Percentiles rank a stretch among this genome's conserved stretches.
phyloP scores from a whole-genome alignment of 2,888 invertebrate species.

The Tenthredo scrophulariae region DNA sequence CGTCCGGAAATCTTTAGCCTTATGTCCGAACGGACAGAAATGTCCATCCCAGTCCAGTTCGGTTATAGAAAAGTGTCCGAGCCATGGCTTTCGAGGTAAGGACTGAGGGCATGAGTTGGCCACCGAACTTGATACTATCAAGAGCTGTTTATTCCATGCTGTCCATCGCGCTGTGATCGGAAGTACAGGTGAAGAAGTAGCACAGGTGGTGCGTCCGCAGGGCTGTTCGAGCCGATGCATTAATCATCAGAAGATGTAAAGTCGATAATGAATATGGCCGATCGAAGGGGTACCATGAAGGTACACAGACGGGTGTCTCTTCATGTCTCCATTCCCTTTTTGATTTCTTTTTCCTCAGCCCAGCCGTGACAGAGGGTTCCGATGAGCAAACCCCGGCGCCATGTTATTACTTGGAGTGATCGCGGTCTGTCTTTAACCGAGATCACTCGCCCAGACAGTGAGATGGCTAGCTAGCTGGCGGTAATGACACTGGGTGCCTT shows the following conservation, averaged over 20 bases:
- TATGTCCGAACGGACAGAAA: too few relatives aligned
- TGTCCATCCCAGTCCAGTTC: background rate
- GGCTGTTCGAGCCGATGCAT: background rate
- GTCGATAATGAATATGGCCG: background rate
- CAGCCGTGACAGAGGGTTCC: background rate
- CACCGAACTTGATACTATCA: constrained; percentile 1
- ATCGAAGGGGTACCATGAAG: background rate
- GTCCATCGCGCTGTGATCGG: constrained; percentile 6
- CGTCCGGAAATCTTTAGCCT: too few relatives aligned
- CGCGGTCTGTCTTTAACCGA: background rate
- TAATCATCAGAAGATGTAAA: constrained; percentile 15
- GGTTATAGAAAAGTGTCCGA: background rate
- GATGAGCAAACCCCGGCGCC: background rate
- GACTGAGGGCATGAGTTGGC: background rate
- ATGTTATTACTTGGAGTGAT: background rate
- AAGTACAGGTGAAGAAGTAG: constrained; percentile 33
- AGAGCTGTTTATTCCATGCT: background rate
- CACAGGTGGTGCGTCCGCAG: constrained; percentile 8
- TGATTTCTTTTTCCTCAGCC: background rate
- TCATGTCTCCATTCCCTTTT: too few relatives aligned
- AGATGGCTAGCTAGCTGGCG: background rate
- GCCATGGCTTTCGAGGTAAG: background rate
- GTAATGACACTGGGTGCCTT: constrained; percentile 25
- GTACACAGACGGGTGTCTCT: too few relatives aligned
- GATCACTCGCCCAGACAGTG: background rate